Evolutionary conservation across 2,113 vertebrate species (phyloP), one percentile per base, ranked within the genome.

Genomic region (Pseudonaja textilis): DNA sequence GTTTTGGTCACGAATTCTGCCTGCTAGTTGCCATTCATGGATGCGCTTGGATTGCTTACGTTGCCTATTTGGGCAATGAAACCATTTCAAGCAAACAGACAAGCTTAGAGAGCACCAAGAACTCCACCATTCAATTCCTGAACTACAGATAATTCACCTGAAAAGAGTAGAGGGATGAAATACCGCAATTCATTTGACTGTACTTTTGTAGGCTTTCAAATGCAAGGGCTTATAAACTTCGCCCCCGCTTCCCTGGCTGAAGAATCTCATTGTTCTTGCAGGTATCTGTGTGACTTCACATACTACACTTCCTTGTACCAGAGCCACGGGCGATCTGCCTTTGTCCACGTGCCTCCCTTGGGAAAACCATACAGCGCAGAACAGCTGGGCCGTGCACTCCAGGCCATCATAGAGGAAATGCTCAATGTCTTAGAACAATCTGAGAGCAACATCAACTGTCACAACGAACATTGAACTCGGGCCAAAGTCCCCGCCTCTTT

Each of bases 201-300:
- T 22, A 81, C 18, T 7, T 39, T 20, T 39, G 34, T 81, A 39
- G 69, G 34, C 69, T 81, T 39, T 81, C 69, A 34, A 39, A 81
- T 81, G 69, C 34, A 20, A 81, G 6, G 7, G 34, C 69, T 81
- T 22, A 39, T 81, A 81, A 81, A 39, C 1, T 39, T 81, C 39
- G 1, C 12, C 50, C 29, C 12, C 47, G 4, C 1, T 18, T 22
- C 45, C 22, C n/a, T 22, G 50, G 14, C 59, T 91, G 55, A 69
- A 87, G 55, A 59, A 87, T 22, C 85, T 5, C 69, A 4, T 0
- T 86, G 50, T 52, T 92, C 3, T 89, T 64, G 1, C 95, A 99
- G 99, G 94, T 99, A 99, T 96, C 98, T 99, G 7, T 99, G 99
- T 85, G 99, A 99, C 96, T 99, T 99, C 97, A 98, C 98, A 69